Conservation (phyloP, 2,888 invertebrate species). For the Drosophila picticornis region DNA sequence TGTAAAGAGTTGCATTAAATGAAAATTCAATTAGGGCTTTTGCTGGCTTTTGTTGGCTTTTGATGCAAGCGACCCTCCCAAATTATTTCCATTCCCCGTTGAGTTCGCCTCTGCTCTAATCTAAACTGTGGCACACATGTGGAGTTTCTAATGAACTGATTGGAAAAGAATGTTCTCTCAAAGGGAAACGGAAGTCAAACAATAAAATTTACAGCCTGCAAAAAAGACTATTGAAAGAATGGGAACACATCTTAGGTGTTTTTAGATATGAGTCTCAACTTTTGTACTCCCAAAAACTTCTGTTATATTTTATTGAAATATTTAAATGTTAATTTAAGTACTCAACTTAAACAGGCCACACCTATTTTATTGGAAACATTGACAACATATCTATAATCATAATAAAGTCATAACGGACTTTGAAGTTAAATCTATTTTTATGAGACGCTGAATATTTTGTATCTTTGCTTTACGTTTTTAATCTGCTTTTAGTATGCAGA, state of each 20-base stretch:
- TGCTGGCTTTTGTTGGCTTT: slow-evolving; percentile 32
- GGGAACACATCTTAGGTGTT: neutral
- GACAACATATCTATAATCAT: neutral
- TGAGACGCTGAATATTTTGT: neutral
- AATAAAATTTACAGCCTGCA: neutral
- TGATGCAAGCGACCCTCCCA: neutral
- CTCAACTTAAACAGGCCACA: rapidly evolving
- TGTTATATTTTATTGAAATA: neutral
- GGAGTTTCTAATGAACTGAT: slow-evolving; percentile 22
- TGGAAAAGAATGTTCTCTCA: neutral
- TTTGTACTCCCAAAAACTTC: neutral
- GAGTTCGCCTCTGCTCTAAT: slow-evolving; percentile 7
- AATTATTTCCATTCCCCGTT: slow-evolving; percentile 2
- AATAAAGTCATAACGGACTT: neutral
- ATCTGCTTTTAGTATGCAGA: neutral
- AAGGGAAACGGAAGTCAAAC: neutral
- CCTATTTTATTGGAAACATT: neutral
- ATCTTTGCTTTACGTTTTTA: neutral
- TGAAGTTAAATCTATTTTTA: neutral
- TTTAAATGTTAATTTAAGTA: neutral
- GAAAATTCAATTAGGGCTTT: slow-evolving; percentile 64
- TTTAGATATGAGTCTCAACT: neutral
- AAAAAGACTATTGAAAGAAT: neutral
- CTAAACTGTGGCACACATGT: slow-evolving; percentile 22
- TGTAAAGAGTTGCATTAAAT: slow-evolving; percentile 57